phyloP scores from a whole-genome alignment of 2,113 vertebrate species.

The Alces alces region DNA sequence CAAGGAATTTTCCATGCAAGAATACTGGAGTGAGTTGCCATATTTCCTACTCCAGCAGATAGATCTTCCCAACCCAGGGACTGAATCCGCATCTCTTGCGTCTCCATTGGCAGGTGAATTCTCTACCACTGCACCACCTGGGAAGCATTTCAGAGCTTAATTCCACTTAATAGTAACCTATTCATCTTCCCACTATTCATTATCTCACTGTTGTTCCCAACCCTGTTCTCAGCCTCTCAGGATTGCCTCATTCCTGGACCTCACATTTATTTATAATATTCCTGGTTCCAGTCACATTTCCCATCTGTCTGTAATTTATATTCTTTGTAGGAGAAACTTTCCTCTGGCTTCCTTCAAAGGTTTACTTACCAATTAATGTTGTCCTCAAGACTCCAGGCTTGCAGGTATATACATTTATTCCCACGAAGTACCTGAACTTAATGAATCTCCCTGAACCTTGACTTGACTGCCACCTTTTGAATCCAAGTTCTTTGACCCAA shows the following conservation, averaged over 20 bases:
- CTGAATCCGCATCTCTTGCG: fast-evolving
- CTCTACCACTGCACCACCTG: not conserved
- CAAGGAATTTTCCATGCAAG: not conserved
- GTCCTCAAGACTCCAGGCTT: not conserved
- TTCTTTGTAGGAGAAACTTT: not conserved
- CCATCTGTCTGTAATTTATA: not conserved
- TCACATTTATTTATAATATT: not conserved
- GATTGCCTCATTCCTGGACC: not conserved
- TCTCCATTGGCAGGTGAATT: not conserved
- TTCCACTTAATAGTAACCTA: not conserved
- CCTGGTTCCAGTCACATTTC: not conserved
- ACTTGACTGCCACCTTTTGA: not conserved
- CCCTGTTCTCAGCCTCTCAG: not conserved
- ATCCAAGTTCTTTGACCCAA: not conserved
- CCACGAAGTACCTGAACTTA: not conserved
- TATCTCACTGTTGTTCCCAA: not conserved
- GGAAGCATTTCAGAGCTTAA: not conserved
- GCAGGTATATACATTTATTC: not conserved
- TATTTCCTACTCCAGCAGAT: not conserved
- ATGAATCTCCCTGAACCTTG: not conserved
- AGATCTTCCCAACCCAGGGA: not conserved
- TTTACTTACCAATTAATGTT: not conserved
- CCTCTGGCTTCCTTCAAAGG: not conserved
- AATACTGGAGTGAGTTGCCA: not conserved
- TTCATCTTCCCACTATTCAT: not conserved